A percentile compares a stretch with the other conserved stretches of the same genome.
Evolutionary conservation across 2,888 invertebrate species (phyloP).

Genomic region (Ctenicera cuprea): DNA sequence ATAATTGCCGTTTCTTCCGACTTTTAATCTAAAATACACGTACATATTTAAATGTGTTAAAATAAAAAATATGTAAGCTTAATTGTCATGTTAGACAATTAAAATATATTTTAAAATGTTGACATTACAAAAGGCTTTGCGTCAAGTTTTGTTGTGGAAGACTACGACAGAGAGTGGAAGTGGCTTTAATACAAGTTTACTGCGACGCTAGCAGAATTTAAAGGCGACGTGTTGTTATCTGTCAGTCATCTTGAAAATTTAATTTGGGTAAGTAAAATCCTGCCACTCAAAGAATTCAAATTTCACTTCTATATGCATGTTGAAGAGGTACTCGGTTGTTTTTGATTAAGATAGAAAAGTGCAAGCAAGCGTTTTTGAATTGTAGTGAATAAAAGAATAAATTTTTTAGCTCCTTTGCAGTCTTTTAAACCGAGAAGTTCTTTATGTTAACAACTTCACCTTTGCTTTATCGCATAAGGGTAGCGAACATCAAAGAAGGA

Average conservation of each 20-base stretch:
- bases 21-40: too few species aligned
- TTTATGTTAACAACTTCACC: conserved; percentile 31
- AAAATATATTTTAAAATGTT: too few species aligned
- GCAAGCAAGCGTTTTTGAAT: conserved; percentile 22
- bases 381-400: neutral
- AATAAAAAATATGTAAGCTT: too few species aligned
- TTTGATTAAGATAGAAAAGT: conserved; percentile 4
- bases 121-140: too few species aligned
- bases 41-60: too few species aligned
- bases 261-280: neutral
- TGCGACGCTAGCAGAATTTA: neutral
- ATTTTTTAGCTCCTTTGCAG: conserved; percentile 17
- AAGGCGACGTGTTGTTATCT: neutral
- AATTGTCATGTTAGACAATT: too few species aligned
- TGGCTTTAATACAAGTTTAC: neutral
- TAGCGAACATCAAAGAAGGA: conserved; percentile 32
- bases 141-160: too few species aligned
- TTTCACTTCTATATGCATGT: neutral
- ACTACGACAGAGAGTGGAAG: too few species aligned
- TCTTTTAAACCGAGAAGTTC: conserved; percentile 13
- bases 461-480: conserved; percentile 36
- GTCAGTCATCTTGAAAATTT: conserved; percentile 8
- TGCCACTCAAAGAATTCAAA: neutral
- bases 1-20: too few species aligned
- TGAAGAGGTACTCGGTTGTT: neutral